A percentile compares a stretch with the other conserved stretches of the same genome.
Conservation (phyloP, 2,113 vertebrate genomes). For the Pollachius pollachius region DNA sequence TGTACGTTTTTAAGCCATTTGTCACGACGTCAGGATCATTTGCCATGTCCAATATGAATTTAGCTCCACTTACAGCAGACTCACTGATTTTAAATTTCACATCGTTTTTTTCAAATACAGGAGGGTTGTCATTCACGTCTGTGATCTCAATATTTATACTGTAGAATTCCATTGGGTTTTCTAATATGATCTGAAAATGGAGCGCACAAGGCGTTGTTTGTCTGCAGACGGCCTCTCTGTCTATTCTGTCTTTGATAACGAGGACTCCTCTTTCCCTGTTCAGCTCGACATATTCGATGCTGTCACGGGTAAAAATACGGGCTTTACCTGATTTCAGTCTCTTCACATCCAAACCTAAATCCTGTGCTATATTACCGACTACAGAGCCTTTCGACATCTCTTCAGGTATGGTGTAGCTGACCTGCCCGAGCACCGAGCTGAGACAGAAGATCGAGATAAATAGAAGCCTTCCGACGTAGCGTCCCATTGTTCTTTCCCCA, state of each 20-base stretch:
- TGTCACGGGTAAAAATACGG: slow-evolving; percentile 38
- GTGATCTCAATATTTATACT: slow-evolving; percentile 55
- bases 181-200: slow-evolving; percentile 68
- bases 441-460: slow-evolving; percentile 56
- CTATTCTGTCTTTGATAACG: slow-evolving; percentile 46
- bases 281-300: slow-evolving; percentile 46
- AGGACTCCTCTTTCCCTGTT: slow-evolving; percentile 55
- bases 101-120: slow-evolving; percentile 48
- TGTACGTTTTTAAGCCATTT: slow-evolving; percentile 64
- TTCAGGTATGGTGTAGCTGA: slow-evolving; percentile 61
- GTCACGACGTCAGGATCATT: slow-evolving; percentile 62
- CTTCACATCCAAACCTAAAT: slow-evolving; percentile 34
- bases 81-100: slow-evolving; percentile 61
- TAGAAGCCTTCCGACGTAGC: slow-evolving; percentile 60
- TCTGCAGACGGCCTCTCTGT: slow-evolving; percentile 65
- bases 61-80: slow-evolving; percentile 42
- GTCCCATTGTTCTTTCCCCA: slow-evolving; percentile 26
- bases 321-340: slow-evolving; percentile 29
- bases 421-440: slow-evolving; percentile 50
- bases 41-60: slow-evolving; percentile 53
- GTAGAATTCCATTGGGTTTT: slow-evolving; percentile 67
- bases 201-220: slow-evolving; percentile 60
- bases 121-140: slow-evolving; percentile 60
- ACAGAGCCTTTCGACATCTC: slow-evolving; percentile 37
- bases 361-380: slow-evolving; percentile 42